These are phyloP conservation scores for Papilio polyxenes DNA, from an alignment of 1,140 invertebrate species.

Conservation along the genomic window DNA sequence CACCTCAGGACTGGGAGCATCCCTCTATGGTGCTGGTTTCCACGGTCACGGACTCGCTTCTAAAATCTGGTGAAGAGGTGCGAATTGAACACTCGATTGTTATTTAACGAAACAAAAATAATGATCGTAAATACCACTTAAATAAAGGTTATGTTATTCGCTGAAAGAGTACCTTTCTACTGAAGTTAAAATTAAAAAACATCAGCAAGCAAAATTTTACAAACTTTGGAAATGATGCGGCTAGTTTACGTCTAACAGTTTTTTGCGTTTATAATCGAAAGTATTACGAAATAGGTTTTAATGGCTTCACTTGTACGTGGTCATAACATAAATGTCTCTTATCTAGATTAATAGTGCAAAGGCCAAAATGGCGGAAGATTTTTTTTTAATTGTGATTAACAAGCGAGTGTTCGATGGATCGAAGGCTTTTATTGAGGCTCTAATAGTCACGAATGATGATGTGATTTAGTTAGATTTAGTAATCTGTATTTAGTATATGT, in stretches of 20 bases:
- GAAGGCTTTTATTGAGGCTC: conserved; percentile 57
- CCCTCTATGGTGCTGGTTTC: conserved; percentile 24
- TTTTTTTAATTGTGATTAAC: conserved; percentile 19
- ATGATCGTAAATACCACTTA: neutral
- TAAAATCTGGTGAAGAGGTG: conserved; percentile 31
- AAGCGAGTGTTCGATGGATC: conserved; percentile 44
- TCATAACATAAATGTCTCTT: neutral
- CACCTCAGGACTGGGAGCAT: conserved; percentile 38
- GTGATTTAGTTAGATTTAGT: conserved; percentile 65
- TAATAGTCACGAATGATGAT: conserved; percentile 55
- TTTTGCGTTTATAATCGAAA: neutral
- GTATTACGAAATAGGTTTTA: conserved; percentile 3
- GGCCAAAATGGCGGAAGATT: neutral
- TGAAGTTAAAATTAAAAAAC: neutral
- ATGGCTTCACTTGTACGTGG: neutral
- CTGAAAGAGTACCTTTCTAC: neutral
- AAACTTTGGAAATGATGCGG: neutral
- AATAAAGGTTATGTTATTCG: neutral
- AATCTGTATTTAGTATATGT: conserved; percentile 1
- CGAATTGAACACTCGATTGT: conserved; percentile 32
- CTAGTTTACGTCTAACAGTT: neutral
- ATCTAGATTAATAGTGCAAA: neutral
- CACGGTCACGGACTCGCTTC: conserved; percentile 32
- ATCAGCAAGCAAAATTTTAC: neutral
- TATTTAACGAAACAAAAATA: neutral